Evolutionary conservation across 2,113 vertebrate genomes (phyloP).

Genomic region (Brachyistius frenatus): DNA sequence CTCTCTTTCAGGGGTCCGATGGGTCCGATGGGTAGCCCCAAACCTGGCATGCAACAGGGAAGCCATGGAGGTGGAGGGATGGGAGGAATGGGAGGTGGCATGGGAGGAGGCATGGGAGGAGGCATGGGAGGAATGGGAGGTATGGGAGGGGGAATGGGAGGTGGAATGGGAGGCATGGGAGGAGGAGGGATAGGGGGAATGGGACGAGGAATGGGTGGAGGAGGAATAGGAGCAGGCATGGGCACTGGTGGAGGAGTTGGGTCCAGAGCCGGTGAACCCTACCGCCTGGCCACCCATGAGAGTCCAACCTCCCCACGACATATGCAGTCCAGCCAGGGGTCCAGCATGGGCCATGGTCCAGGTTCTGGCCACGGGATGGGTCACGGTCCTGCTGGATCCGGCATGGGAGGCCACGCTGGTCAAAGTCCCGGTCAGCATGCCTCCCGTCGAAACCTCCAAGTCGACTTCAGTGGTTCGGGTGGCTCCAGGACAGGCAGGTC

Average conservation of each 20-base stretch:
- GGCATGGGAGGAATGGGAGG: conserved; percentile 34
- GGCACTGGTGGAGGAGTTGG: conserved; percentile 70
- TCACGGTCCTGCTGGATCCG: conserved; percentile 43
- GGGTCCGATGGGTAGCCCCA: conserved; percentile 72
- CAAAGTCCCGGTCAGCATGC: conserved; percentile 79
- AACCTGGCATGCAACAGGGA: conserved; percentile 72
- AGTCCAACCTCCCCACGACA: conserved; percentile 76
- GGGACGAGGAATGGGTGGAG: conserved; percentile 31
- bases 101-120: conserved; percentile 34
- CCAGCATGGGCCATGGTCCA: conserved; percentile 59
- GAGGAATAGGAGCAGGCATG: conserved; percentile 60
- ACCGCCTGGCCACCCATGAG: conserved; percentile 81
- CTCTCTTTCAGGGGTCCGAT: conserved; percentile 67
- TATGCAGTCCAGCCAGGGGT: conserved; percentile 70
- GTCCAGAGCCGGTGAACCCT: conserved; percentile 72
- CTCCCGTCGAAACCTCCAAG: conserved; percentile 82
- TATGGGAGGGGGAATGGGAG: conserved; percentile 38
- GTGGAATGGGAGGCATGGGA: conserved; percentile 27
- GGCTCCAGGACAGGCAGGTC: conserved; percentile 77
- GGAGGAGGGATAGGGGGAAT: conserved; percentile 45
- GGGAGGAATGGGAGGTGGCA: conserved; percentile 21
- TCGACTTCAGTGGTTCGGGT: conserved; percentile 77
- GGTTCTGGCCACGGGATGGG: conserved; percentile 55
- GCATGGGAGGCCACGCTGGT: conserved; percentile 61
- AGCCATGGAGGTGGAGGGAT: conserved; percentile 47